Conservation (phyloP, 53 echinoderm and acorn worm genomes). For the Astropecten irregularis region DNA sequence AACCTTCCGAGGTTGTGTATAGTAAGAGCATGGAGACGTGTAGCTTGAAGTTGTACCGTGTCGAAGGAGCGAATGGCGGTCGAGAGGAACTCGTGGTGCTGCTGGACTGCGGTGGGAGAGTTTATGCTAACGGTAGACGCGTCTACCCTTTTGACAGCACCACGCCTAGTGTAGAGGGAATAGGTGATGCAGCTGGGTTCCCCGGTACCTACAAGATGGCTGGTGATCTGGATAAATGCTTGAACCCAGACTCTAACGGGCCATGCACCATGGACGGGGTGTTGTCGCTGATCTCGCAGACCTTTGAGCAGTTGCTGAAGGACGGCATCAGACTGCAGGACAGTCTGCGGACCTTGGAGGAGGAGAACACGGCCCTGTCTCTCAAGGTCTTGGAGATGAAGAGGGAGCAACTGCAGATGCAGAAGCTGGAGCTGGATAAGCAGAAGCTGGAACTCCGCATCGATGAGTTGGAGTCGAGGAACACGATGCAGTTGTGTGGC, state of each 20-base stretch:
- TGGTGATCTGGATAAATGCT: constrained; percentile 75
- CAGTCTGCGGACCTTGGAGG: constrained; percentile 73
- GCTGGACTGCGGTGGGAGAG: constrained; percentile 92
- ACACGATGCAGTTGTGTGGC: neutral
- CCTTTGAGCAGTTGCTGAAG: constrained; percentile 87
- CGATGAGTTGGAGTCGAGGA: constrained; percentile 86
- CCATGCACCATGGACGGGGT: constrained; percentile 82
- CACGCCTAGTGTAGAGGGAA: constrained; percentile 52
- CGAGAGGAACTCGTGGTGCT: constrained; percentile 90
- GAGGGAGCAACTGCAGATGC: constrained; percentile 85
- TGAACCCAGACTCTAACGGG: constrained; percentile 72
- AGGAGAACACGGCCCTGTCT: constrained; percentile 87
- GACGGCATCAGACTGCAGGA: constrained; percentile 90
- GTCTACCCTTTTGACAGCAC: constrained; percentile 88
- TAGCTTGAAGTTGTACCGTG: constrained; percentile 89
- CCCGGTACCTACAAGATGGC: constrained; percentile 72
- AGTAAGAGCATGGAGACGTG: constrained; percentile 94
- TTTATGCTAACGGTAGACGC: constrained; percentile 91
- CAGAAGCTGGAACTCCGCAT: constrained; percentile 90
- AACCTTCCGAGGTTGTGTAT: constrained; percentile 91
- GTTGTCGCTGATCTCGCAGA: constrained; percentile 78
- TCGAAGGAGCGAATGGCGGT: constrained; percentile 55
- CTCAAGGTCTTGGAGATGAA: constrained; percentile 90
- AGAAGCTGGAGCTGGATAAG: constrained; percentile 85
- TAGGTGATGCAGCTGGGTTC: constrained; percentile 52